Conservation (phyloP, 2,797 vertebrate genomes). For the Ctenosaura bakeri region DNA sequence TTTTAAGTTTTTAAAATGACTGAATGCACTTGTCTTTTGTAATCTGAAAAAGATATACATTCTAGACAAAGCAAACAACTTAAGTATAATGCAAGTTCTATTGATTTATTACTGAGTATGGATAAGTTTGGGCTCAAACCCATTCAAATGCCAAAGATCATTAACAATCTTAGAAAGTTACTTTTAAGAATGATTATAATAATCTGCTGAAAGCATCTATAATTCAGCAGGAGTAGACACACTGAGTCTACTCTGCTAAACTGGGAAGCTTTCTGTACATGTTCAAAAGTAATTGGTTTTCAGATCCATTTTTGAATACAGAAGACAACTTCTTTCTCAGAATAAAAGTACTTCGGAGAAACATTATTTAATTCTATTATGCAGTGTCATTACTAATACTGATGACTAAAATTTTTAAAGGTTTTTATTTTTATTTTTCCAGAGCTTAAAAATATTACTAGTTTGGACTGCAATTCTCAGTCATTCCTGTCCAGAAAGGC, state of each 20-base stretch:
- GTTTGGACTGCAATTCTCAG: no score
- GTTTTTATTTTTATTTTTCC: no score
- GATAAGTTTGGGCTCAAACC: background rate
- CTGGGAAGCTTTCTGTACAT: no score
- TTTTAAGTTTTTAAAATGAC: background rate
- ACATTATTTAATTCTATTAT: no score
- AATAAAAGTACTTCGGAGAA: no score
- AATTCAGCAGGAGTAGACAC: background rate
- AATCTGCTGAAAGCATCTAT: background rate
- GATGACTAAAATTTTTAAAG: no score
- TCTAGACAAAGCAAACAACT: background rate
- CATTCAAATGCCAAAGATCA: background rate
- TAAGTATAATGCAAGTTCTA: background rate
- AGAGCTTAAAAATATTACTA: no score
- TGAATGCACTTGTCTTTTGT: background rate
- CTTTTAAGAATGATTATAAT: background rate
- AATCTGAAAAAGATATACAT: background rate
- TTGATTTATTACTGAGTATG: background rate
- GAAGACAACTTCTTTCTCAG: no score
- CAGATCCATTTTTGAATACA: no score
- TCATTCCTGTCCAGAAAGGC: no score
- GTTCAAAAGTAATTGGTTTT: no score
- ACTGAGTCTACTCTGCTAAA: background rate
- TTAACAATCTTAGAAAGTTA: background rate
- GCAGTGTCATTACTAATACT: no score